Evolutionary conservation across 2,888 invertebrate genomes (phyloP).

Genomic region (Drosophila formosana): DNA sequence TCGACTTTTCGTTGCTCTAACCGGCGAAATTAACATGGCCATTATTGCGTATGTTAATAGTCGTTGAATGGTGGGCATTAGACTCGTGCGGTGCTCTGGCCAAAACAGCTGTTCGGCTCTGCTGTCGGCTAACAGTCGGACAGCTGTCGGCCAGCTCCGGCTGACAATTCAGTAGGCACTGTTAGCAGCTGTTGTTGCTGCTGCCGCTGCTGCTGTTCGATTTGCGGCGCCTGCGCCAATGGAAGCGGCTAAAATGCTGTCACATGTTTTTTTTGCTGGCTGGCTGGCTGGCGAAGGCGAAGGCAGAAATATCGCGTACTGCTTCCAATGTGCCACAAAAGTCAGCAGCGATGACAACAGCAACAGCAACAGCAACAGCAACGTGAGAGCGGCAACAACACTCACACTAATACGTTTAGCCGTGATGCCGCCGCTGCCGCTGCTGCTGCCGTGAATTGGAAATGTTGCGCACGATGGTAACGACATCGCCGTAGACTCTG

Average conservation of each 20-base stretch:
- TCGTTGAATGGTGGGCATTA: constrained; percentile 8
- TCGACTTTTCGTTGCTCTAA: neutral
- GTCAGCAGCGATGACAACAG: constrained; percentile 34
- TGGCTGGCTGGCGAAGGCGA: constrained; percentile 16
- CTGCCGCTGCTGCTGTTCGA: constrained; percentile 1
- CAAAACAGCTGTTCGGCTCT: constrained; percentile 55
- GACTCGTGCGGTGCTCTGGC: neutral
- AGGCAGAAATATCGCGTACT: constrained; percentile 56
- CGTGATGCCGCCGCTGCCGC: constrained; percentile 1
- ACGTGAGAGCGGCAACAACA: constrained; percentile 19
- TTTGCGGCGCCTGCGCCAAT: constrained; percentile 63
- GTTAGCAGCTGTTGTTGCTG: constrained; percentile 52
- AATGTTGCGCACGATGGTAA: constrained; percentile 47
- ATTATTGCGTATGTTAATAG: constrained; percentile 5
- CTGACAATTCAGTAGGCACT: constrained; percentile 7
- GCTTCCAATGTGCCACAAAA: constrained; percentile 77
- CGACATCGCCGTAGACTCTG: constrained; percentile 35
- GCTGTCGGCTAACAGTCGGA: constrained; percentile 47
- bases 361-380: constrained; percentile 31
- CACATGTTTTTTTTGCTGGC: constrained; percentile 60
- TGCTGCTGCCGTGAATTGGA: constrained; percentile 51
- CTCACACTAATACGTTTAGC: constrained; percentile 14
- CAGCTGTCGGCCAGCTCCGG: constrained; percentile 38
- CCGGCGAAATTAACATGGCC: constrained; percentile 30
- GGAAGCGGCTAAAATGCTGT: constrained; percentile 64